phyloP scores from a whole-genome alignment of 2,888 invertebrate genomes.

The Netelia fuscicornis region DNA sequence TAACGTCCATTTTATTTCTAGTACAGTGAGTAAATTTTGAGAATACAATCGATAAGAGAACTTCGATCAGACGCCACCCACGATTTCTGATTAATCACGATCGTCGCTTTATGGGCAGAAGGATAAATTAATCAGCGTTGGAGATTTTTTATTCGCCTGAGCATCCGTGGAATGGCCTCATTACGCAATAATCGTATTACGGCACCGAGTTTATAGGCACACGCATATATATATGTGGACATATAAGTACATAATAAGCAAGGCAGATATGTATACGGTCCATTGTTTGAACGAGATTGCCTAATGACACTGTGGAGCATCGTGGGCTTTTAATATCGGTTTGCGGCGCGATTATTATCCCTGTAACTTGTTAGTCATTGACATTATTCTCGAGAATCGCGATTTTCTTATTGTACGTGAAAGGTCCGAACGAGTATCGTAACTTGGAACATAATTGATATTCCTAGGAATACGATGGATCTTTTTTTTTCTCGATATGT shows the following conservation, averaged over 20 bases:
- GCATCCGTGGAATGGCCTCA: constrained; percentile 71
- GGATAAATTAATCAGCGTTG: constrained; percentile 66
- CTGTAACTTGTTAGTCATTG: constrained; percentile 15
- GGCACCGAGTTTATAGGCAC: constrained; percentile 58
- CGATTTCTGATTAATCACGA: constrained; percentile 42
- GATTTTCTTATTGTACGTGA: no score
- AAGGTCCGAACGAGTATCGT: no score
- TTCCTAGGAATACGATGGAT: no score
- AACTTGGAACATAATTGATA: no score
- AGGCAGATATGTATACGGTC: constrained; percentile 66
- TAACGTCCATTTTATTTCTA: no score
- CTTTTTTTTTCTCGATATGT: no score
- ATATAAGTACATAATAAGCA: constrained; percentile 52
- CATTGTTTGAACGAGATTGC: constrained; percentile 75
- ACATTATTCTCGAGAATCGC: no score
- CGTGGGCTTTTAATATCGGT: constrained; percentile 73
- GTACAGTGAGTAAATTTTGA: neutral
- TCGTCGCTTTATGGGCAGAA: constrained; percentile 53
- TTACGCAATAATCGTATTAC: constrained; percentile 70
- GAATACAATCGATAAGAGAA: neutral
- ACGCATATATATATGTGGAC: constrained; percentile 47
- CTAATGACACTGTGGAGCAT: constrained; percentile 67
- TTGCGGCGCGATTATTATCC: constrained; percentile 57
- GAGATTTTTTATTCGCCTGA: constrained; percentile 57
- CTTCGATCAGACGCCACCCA: constrained; percentile 12